Evolutionary conservation across 2,888 invertebrate species (phyloP).

Genomic region (Salticus scenicus): DNA sequence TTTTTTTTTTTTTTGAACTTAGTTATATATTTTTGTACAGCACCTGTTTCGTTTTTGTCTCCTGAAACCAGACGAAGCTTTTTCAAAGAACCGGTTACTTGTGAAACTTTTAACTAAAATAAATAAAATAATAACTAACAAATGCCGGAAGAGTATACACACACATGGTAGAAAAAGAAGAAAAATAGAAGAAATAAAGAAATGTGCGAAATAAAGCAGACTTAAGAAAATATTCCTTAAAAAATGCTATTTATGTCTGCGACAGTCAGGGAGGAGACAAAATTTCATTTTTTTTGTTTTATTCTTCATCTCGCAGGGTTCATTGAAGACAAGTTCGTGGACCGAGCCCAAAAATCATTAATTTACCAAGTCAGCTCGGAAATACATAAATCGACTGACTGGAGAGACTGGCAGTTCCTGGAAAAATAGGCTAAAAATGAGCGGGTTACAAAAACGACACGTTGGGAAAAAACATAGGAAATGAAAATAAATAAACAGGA

Average conservation of each 20-base stretch:
- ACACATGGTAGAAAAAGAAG: constrained; percentile 1
- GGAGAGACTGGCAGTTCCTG: constrained; percentile 18
- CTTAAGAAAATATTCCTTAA: constrained; percentile 50
- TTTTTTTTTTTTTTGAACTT: no score
- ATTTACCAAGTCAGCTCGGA: constrained; percentile 23
- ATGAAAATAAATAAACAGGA: constrained; percentile 41
- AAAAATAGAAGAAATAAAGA: background rate
- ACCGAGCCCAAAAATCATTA: constrained; percentile 56
- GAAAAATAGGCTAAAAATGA: constrained; percentile 37
- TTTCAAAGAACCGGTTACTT: constrained; percentile 47
- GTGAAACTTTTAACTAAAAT: constrained; percentile 26
- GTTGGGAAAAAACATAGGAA: constrained; percentile 1
- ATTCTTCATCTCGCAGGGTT: constrained; percentile 45
- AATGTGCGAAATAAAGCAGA: constrained; percentile 23
- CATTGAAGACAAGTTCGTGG: constrained; percentile 64
- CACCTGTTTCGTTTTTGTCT: constrained; percentile 12
- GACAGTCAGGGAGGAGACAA: constrained; percentile 30
- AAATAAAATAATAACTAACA: constrained; percentile 52
- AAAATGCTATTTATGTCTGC: constrained; percentile 49
- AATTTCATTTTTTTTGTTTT: constrained; percentile 22
- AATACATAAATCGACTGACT: constrained; percentile 29
- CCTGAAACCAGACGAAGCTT: background rate
- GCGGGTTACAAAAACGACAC: constrained; percentile 31
- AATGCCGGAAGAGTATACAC: constrained; percentile 54
- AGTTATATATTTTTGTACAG: background rate